phyloP scores from a whole-genome alignment of 1,140 invertebrate genomes.

The Diprion similis region DNA sequence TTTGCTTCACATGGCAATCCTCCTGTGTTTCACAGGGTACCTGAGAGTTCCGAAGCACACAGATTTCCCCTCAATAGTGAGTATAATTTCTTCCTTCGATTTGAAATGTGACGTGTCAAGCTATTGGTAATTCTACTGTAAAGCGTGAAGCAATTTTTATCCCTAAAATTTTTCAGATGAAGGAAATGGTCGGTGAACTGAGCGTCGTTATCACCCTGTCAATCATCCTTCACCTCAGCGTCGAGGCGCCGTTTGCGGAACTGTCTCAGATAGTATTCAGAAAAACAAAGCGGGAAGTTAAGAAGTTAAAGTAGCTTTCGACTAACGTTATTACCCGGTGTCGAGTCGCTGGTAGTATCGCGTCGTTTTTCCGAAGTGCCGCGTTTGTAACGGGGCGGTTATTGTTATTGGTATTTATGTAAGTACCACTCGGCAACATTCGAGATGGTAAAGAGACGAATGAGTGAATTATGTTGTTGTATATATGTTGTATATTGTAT shows the following conservation, averaged over 20 bases:
- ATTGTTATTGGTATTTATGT: too few species aligned
- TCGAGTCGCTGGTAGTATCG: too few species aligned
- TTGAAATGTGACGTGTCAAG: too few species aligned
- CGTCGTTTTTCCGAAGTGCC: too few species aligned
- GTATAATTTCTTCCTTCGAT: not conserved
- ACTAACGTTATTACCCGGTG: too few species aligned
- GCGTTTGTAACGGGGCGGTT: too few species aligned
- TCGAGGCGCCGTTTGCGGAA: not conserved
- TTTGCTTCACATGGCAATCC: not conserved
- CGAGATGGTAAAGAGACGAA: not conserved
- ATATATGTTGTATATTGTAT: not conserved
- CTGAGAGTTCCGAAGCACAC: not conserved
- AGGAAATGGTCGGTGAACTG: conserved; percentile 2
- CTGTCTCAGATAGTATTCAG: not conserved
- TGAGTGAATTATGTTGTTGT: not conserved
- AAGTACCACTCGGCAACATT: not conserved
- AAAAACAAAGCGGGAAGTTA: not conserved
- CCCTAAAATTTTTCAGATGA: not conserved
- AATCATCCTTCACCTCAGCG: not conserved
- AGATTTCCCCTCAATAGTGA: conserved; percentile 4
- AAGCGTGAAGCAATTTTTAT: too few species aligned
- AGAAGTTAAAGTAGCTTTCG: not conserved
- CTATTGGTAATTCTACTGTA: too few species aligned
- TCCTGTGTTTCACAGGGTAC: not conserved
- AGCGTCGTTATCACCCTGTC: not conserved